Base-by-base conservation (phyloP, 2,888 invertebrate species). In the Choreutis nemorana region DNA sequence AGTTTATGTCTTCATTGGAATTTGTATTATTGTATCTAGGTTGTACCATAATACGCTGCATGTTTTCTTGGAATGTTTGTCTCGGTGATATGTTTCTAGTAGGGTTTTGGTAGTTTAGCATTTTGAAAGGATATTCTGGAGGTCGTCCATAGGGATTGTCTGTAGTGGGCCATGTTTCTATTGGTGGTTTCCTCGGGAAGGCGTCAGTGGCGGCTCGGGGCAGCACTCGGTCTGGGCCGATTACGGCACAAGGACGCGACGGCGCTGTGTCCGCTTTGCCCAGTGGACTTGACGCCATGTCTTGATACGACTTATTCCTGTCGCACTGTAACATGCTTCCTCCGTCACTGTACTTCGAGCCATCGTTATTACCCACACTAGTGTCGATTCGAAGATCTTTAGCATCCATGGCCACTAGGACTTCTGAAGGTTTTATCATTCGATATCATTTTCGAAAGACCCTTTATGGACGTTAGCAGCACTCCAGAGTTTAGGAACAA, bases 41-140 rank as follows among this genome's bases (percentile, higher is more conserved):
- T 23, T 75, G 70, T 39, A 80, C 68, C 60, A 73, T 67, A 28
- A 79, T 67, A 35, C 79, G 64, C 41, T 62, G 75, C 79, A 79
- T 80, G 35, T 79, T 78, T 49, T 80, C 80, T 57, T 79, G 80
- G 60, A 70, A 80, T 58, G 79, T 79, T 58, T 78, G 78, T 58
- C 80, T 61, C 20, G 80, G 80, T 43, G 80, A 80, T 62, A 79
- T 79, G 59, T 79, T 78, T 52, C 73, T 60, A 34, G 61, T 48
- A 29, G 66, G 66, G 33, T 65, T 65, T 33, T 56, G 55, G 44
- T 62, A 68, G 29, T 52, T 64, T 13, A 50, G 32, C 34, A 63
- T 40, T 41, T 73, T 77, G 35, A 54, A 61, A 26, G 66, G 58
- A 45, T 72, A 70, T 29, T 77, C 73, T 26, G 71, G 64, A 35